Percentiles rank a stretch among this genome's conserved stretches.
phyloP scores from a whole-genome alignment of 2,888 invertebrate genomes.

The Cetonia aurata region DNA sequence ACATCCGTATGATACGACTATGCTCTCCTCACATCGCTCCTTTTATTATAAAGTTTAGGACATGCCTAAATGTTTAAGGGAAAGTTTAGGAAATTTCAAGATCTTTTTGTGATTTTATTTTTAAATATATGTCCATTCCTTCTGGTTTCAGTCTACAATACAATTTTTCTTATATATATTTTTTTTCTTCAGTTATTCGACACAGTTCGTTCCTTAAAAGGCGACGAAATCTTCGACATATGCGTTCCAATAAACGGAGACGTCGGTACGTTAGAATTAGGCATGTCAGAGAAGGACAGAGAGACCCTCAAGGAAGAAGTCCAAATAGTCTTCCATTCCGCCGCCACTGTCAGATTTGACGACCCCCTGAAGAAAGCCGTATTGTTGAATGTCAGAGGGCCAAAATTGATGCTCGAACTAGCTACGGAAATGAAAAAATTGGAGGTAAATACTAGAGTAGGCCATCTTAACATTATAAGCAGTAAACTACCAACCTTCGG shows the following conservation, averaged over 20 bases:
- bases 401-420: constrained; percentile 86
- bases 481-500: too few relatives aligned
- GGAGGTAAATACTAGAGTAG: constrained; percentile 68
- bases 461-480: not conserved
- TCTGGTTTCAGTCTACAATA: too few relatives aligned
- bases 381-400: constrained; percentile 91
- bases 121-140: too few relatives aligned
- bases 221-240: constrained; percentile 74
- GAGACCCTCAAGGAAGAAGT: constrained; percentile 73
- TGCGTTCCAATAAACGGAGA: constrained; percentile 82
- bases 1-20: too few relatives aligned
- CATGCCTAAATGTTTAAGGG: too few relatives aligned
- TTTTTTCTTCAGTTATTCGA: constrained; percentile 65
- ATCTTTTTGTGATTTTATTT: too few relatives aligned
- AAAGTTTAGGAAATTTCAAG: too few relatives aligned
- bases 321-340: constrained; percentile 87
- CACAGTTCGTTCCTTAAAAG: constrained; percentile 74
- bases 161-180: too few relatives aligned
- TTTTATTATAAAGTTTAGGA: too few relatives aligned
- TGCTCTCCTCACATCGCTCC: too few relatives aligned
- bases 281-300: constrained; percentile 75
- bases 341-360: constrained; percentile 86
- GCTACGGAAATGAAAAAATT: constrained; percentile 84
- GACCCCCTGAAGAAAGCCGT: constrained; percentile 92
- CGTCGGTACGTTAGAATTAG: constrained; percentile 75